Conservation (phyloP, 2,888 invertebrate species). For the Serrognathus titanus region DNA sequence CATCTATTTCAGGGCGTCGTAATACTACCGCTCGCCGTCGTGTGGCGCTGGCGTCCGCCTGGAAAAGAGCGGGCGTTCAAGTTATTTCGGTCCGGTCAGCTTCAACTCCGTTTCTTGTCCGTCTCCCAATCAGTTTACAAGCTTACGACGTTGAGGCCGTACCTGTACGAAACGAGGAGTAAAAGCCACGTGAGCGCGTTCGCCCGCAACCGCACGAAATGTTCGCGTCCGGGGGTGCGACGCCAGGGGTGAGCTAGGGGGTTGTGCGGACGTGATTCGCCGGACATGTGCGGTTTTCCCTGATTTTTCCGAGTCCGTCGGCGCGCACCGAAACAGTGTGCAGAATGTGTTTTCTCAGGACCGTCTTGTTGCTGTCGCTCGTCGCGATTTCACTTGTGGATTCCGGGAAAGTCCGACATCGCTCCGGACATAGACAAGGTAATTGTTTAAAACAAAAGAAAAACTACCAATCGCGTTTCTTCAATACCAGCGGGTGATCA, state of each 20-base stretch:
- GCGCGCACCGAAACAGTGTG: conserved; percentile 7
- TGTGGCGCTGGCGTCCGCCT: conserved; percentile 6
- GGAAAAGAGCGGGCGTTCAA: conserved; percentile 33
- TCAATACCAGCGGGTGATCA: too few species aligned
- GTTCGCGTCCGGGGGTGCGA: background rate
- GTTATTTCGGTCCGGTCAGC: conserved; percentile 34
- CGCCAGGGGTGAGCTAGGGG: conserved; percentile 1
- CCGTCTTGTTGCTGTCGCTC: conserved; percentile 14
- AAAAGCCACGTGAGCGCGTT: conserved; percentile 15
- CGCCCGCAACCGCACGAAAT: conserved; percentile 8
- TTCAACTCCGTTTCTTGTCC: conserved; percentile 23
- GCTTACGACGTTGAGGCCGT: conserved; percentile 36
- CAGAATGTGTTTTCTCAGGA: conserved; percentile 21
- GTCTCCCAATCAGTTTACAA: conserved; percentile 34
- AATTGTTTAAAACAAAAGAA: conserved; percentile 9
- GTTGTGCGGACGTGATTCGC: conserved; percentile 4
- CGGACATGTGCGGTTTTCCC: conserved; percentile 8
- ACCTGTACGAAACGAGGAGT: conserved; percentile 19
- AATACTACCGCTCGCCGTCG: conserved; percentile 8
- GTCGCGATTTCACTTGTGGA: conserved; percentile 20
- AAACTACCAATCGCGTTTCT: too few species aligned
- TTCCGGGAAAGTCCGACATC: conserved; percentile 31
- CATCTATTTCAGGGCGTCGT: background rate
- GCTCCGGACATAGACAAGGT: conserved; percentile 35
- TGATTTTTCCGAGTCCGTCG: background rate